Base-by-base conservation (phyloP, 1,140 invertebrate genomes). In the Procambarus virginalis region DNA sequence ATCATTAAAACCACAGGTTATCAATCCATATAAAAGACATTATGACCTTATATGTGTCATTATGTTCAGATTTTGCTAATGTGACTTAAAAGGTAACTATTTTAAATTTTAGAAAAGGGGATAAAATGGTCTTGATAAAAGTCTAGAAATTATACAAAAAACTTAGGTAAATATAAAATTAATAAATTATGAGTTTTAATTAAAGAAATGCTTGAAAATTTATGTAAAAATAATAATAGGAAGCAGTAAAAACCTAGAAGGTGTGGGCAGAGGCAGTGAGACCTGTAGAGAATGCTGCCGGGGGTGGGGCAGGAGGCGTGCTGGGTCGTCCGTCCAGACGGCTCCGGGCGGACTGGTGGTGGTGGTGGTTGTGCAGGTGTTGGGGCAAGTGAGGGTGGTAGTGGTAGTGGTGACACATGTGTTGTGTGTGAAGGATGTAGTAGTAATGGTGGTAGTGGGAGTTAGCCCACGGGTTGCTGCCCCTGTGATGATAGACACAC, bases 401-500 rank as follows among this genome's bases (percentile, higher is more conserved):
- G 78, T 64, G 77, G 64, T 87, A 60, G 86, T 81, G 68, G 86
- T 81, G 78, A 87, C 46, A 73, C 64, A 81, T 22, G 86, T 80
- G 68, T 81, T 87, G 64, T 77, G 81, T 55, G 22, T 87, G 60
- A 87, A 80, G 64, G 86, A 55, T 64, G 85, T 79, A 77, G 85
- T 79, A 80, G 58, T 68, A 14, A 79, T n/a, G 68, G 86, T 87
- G 58, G 88, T 84, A 34, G 80, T 78, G 22, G 55, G 73, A 77
- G 81, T 76, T 12, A 78, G 55, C 6, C 79, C 73, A 70, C 79
- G 81, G 81, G 55, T 77, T 51, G 81, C 58, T 49, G 88, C 55
- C 79, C 88, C 88, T 46, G 88, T 89, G 88, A 89, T 89, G 58
- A 84, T 89, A 76, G 88, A 89, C 88, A 89, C 88, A 89, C 88